Percentiles rank a stretch among this genome's conserved stretches.
These are phyloP conservation scores for Mionectes macconnelli DNA, from an alignment of 2,113 vertebrate species.

Conservation along the genomic window DNA sequence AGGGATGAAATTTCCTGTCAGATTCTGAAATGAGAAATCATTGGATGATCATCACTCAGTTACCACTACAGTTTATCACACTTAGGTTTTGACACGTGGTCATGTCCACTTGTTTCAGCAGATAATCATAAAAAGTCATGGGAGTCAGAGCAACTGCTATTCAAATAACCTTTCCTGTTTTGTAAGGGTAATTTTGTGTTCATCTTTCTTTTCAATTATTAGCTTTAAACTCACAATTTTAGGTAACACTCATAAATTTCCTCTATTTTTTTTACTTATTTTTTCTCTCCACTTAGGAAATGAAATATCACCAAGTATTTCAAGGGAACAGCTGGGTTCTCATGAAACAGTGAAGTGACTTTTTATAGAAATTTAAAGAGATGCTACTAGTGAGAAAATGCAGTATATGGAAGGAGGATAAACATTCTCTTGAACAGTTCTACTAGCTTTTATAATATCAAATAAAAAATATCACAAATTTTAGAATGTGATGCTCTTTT, in stretches of 20 bases:
- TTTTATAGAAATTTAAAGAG: background rate
- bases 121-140: background rate
- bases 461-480: background rate
- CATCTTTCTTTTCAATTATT: background rate
- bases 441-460: fast-evolving
- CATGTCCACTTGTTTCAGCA: background rate
- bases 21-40: background rate
- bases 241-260: background rate
- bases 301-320: background rate
- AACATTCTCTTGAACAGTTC: background rate
- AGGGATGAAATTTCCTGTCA: background rate
- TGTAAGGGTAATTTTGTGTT: background rate
- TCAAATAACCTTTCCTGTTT: background rate
- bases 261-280: background rate
- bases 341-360: background rate
- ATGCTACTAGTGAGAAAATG: background rate
- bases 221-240: background rate
- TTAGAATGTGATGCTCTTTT: background rate
- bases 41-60: background rate
- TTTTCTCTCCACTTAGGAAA: background rate
- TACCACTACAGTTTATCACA: background rate
- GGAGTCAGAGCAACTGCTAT: background rate
- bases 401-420: background rate
- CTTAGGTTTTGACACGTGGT: background rate
- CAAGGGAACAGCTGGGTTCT: background rate